A percentile compares a stretch with the other conserved stretches of the same genome.
phyloP scores from a whole-genome alignment of 2,888 invertebrate species.

The Piscicola geometra region DNA sequence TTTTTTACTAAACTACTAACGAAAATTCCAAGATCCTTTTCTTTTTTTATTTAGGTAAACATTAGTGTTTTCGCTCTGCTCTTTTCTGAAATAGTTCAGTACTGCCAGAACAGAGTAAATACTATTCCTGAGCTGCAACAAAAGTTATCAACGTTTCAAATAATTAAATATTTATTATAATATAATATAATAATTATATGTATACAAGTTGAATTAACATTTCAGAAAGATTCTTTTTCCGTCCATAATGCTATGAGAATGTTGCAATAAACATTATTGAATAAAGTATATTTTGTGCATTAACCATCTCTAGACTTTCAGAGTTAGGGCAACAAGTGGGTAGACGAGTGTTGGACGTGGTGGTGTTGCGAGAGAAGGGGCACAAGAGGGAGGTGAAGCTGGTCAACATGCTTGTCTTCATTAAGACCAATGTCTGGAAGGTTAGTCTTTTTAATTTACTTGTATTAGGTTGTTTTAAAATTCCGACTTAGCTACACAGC shows the following conservation, averaged over 20 bases:
- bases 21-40: slow-evolving; percentile 2
- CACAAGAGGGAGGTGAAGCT: slow-evolving; percentile 91
- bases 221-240: too few species aligned
- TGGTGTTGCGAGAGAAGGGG: slow-evolving; percentile 86
- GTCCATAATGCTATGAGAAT: background rate
- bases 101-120: slow-evolving; percentile 82
- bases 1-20: background rate
- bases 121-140: slow-evolving; percentile 90
- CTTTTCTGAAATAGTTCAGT: slow-evolving; percentile 96
- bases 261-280: background rate
- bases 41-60: slow-evolving; percentile 61
- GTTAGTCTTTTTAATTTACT: slow-evolving; percentile 56
- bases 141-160: slow-evolving; percentile 60
- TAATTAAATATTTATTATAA: too few species aligned
- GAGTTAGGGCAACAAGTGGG: slow-evolving; percentile 94
- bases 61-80: slow-evolving; percentile 86
- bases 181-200: too few species aligned
- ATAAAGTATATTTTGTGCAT: background rate
- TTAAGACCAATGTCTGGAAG: slow-evolving; percentile 96
- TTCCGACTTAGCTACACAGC: too few species aligned
- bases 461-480: too few species aligned
- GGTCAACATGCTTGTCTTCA: slow-evolving; percentile 85
- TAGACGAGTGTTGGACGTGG: slow-evolving; percentile 81
- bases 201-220: background rate
- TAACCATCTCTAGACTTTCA: slow-evolving; percentile 75